Percentiles rank a stretch among this genome's conserved stretches.
These are phyloP conservation scores for Conops quadrifasciatus DNA, from an alignment of 2,888 invertebrate genomes.

Conservation along the genomic window DNA sequence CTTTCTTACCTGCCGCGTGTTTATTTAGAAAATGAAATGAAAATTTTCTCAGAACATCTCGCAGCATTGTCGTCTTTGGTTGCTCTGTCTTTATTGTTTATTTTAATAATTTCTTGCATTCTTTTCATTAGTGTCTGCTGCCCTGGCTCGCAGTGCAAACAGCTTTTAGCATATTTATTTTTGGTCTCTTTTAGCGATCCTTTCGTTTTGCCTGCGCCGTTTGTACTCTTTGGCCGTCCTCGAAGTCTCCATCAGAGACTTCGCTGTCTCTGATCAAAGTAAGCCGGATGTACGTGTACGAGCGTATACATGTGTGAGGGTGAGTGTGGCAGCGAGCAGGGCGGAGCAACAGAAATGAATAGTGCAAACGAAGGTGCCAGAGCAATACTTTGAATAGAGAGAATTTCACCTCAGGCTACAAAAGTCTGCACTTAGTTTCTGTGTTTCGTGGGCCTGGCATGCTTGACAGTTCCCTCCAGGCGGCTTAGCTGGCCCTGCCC, in stretches of 20 bases:
- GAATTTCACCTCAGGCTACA: conserved; percentile 31
- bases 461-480: conserved; percentile 18
- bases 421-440: conserved; percentile 9
- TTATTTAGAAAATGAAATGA: not conserved
- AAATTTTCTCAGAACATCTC: not conserved
- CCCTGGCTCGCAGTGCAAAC: conserved; percentile 13
- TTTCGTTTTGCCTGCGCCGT: not conserved
- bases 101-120: conserved; percentile 17
- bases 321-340: conserved; percentile 20
- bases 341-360: conserved; percentile 31
- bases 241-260: no score
- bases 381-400: conserved; percentile 19
- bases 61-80: not conserved
- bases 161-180: conserved; percentile 30
- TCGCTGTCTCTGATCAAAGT: conserved; percentile 31
- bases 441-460: conserved; percentile 20
- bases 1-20: not conserved
- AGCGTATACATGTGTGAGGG: conserved; percentile 4
- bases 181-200: conserved; percentile 10
- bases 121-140: not conserved
- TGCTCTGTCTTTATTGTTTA: not conserved
- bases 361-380: conserved; percentile 5
- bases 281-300: not conserved
- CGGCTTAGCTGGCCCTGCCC: not conserved
- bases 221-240: not conserved